Evolutionary conservation across 2,113 vertebrate genomes (phyloP), one percentile per base, ranked within the genome.

Genomic region (Rhadina sibilatrix): DNA sequence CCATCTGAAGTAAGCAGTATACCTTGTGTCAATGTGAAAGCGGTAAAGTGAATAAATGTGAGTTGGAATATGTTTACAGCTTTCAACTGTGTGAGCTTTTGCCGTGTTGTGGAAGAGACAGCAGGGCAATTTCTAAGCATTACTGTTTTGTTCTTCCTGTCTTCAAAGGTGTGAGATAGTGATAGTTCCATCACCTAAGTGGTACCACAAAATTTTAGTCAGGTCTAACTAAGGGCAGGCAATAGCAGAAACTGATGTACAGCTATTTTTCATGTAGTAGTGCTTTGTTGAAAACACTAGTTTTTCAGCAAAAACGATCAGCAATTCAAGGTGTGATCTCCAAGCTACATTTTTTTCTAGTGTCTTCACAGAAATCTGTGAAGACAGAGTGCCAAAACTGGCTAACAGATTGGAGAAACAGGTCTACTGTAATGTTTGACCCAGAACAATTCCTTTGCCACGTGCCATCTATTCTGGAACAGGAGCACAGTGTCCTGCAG

Each of bases 31-130:
- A 85, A 79, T 90, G 95, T 96, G 94, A 94, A 94, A 93, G 77
- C 75, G 95, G 81, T 66, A 82, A 89, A 0, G 3, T 92, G 42
- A 95, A 96, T 89, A 89, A 94, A 92, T 83, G 56, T 97, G 66
- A 97, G 63, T 56, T 95, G 89, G 68, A 95, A 83, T 81, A 84
- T 85, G 85, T 97, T 98, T 98, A 91, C 89, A 92, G 74, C 90
- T 89, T 93, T 89, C 81, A 83, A 47, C 16, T 64, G 65, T 93
- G 87, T 93, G 57, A 91, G 68, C 63, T 93, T 96, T 87, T 94
- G 63, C 92, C 19, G 2, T 59, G 63, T 54, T 56, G 54, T 68
- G 47, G 46, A 86, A 44, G 59, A 79, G 20, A 74, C 19, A 84
- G 54, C 33, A 83, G 37, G 61, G 30, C 50, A n/a, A 79, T 93